phyloP scores from a whole-genome alignment of 2,888 invertebrate species.

The Myopa tessellatipennis region DNA sequence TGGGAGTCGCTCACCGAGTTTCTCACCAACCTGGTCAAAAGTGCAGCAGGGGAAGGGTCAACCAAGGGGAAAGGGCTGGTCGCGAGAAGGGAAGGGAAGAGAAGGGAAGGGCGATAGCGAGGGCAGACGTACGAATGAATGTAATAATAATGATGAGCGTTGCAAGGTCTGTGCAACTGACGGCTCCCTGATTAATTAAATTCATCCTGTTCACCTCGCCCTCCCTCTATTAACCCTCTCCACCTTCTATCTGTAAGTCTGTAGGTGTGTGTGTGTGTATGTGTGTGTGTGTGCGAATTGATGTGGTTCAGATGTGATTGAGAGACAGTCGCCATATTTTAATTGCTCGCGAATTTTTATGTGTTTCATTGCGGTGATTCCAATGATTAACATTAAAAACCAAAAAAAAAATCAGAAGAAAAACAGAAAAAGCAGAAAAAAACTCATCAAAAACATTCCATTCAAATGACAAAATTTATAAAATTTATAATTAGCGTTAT shows the following conservation, averaged over 20 bases:
- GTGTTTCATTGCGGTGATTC: not conserved
- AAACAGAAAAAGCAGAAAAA: not conserved
- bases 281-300: not conserved
- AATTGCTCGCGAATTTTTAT: not conserved
- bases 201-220: constrained; percentile 50
- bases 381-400: not conserved
- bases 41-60: too few relatives aligned
- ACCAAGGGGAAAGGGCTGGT: too few relatives aligned
- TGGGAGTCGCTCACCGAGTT: constrained; percentile 46
- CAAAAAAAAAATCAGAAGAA: not conserved
- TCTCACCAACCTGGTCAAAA: too few relatives aligned
- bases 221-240: not conserved
- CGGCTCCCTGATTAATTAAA: constrained; percentile 65
- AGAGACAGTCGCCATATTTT: not conserved
- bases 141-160: constrained; percentile 59
- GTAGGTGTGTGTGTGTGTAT: constrained; percentile 1
- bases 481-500: too few relatives aligned
- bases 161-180: constrained; percentile 66
- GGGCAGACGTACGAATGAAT: not conserved
- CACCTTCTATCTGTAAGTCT: not conserved
- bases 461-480: too few relatives aligned
- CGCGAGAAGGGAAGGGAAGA: too few relatives aligned
- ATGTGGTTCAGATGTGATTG: not conserved
- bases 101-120: not conserved
- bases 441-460: too few relatives aligned